A percentile compares a stretch with the other conserved stretches of the same genome.
Evolutionary conservation across 2,113 vertebrate species (phyloP).

Genomic region (Lota lota): DNA sequence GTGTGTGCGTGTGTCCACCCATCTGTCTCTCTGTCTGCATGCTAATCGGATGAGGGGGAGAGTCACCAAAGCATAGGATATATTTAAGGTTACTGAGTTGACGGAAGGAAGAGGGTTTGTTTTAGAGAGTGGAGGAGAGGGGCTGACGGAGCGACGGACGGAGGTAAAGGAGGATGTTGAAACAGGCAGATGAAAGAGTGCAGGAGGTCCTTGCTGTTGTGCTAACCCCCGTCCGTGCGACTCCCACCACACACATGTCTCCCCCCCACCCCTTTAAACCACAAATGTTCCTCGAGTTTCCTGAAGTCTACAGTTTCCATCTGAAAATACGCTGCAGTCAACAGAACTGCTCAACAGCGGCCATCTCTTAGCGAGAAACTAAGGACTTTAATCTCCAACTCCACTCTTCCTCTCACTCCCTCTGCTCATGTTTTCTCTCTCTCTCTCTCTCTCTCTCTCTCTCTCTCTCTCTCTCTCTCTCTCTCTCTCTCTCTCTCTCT

Average conservation of each 20-base stretch:
- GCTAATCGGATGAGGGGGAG: conserved; percentile 25
- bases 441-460: too few species aligned
- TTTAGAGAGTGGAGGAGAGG: conserved; percentile 42
- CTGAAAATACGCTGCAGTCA: too few species aligned
- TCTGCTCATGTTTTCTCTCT: too few species aligned
- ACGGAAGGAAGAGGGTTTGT: conserved; percentile 52
- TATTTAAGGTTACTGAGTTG: conserved; percentile 43
- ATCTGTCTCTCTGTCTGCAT: not conserved
- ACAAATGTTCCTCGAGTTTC: not conserved
- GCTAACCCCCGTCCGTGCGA: conserved; percentile 46
- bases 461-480: too few species aligned
- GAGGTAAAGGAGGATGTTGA: conserved; percentile 44
- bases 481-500: not conserved
- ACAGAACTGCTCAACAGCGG: too few species aligned
- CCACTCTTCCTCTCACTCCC: too few species aligned
- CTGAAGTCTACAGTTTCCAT: too few species aligned
- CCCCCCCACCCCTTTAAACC: not conserved
- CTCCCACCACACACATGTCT: conserved; percentile 26
- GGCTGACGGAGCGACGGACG: not conserved
- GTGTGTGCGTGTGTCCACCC: not conserved
- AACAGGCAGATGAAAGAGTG: conserved; percentile 55
- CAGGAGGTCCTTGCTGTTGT: conserved; percentile 59
- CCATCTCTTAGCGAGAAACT: too few species aligned
- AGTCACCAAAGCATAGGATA: conserved; percentile 43
- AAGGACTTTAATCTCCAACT: too few species aligned